A percentile compares a stretch with the other conserved stretches of the same genome.
phyloP scores from a whole-genome alignment of 2,797 vertebrate species.

The Falco novaeseelandiae region DNA sequence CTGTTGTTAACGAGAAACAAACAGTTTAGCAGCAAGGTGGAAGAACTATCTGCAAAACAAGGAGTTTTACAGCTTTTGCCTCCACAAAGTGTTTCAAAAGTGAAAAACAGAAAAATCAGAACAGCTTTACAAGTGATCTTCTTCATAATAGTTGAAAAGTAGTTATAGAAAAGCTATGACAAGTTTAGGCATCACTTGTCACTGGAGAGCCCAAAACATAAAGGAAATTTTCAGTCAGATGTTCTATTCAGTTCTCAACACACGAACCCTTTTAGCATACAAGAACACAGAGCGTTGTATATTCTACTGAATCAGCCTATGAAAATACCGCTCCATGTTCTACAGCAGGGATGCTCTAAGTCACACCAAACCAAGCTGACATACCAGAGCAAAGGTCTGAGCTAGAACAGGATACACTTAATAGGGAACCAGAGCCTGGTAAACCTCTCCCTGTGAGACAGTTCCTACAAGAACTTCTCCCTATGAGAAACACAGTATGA shows the following conservation, averaged over 20 bases:
- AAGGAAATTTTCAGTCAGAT: background rate
- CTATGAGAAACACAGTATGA: background rate
- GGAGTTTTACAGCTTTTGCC: background rate
- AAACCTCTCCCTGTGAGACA: background rate
- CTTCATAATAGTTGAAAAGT: background rate
- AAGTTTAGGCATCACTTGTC: background rate
- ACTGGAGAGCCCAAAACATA: background rate
- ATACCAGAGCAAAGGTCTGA: background rate
- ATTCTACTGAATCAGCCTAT: background rate
- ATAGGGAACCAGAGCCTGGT: background rate
- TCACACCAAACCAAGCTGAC: background rate
- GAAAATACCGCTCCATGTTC: background rate
- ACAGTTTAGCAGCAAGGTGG: background rate
- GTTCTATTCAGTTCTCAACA: background rate
- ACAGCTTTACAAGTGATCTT: background rate
- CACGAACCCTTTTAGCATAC: fast-evolving
- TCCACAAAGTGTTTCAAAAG: background rate
- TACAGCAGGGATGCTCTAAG: background rate
- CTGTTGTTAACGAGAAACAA: background rate
- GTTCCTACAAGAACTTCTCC: background rate
- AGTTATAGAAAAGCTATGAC: background rate
- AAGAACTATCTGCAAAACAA: background rate
- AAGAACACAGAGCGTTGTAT: background rate
- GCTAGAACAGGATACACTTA: background rate
- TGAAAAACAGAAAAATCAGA: background rate